A percentile compares a stretch with the other conserved stretches of the same genome.
Evolutionary conservation across 2,797 vertebrate species (phyloP).

Genomic region (Pangasius sanitwongsei): DNA sequence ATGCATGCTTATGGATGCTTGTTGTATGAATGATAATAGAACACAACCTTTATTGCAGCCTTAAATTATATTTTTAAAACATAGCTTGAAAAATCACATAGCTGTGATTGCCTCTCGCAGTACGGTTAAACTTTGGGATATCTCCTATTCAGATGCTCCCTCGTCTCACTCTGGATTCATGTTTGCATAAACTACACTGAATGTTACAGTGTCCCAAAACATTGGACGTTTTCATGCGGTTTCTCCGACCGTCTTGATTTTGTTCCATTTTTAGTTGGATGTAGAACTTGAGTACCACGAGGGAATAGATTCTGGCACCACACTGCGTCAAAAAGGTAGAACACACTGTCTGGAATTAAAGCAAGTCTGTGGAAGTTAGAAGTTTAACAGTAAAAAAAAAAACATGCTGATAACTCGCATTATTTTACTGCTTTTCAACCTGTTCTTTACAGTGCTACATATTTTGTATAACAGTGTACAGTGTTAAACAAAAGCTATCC

Average conservation of each 20-base stretch:
- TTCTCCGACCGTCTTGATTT: neutral
- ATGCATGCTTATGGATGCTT: neutral
- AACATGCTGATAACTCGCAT: neutral
- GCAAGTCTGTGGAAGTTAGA: neutral
- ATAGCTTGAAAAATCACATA: neutral
- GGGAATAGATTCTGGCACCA: neutral
- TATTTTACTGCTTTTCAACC: neutral
- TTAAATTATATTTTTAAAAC: neutral
- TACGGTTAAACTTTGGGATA: neutral
- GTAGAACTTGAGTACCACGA: neutral
- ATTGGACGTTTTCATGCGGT: neutral
- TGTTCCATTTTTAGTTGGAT: neutral
- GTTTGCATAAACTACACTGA: neutral
- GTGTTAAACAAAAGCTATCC: neutral
- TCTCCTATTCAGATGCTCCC: neutral
- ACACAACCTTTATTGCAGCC: too few species aligned
- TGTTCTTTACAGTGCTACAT: neutral
- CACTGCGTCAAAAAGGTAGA: neutral
- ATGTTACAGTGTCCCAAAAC: neutral
- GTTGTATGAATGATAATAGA: neutral
- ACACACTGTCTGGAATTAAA: neutral
- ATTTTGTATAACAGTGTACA: neutral
- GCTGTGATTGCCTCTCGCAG: neutral
- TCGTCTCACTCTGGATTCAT: neutral
- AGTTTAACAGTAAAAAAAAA: neutral